These are phyloP conservation scores for Pissodes strobi DNA, from an alignment of 1,140 invertebrate genomes.

Conservation along the genomic window DNA sequence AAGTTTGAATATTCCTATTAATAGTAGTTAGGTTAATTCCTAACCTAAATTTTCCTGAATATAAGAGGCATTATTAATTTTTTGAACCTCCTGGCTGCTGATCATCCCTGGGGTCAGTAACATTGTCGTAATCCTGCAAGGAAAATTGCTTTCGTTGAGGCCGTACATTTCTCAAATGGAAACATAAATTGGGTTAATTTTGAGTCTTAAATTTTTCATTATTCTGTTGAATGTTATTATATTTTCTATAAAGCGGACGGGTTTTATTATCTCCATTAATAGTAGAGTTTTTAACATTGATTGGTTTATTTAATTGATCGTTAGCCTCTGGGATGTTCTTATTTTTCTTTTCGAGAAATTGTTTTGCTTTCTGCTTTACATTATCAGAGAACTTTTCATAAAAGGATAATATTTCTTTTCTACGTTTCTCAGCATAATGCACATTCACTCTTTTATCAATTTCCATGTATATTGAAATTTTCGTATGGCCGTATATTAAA, in stretches of 20 bases:
- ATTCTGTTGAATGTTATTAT: not conserved
- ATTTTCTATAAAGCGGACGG: not conserved
- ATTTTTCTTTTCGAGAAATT: not conserved
- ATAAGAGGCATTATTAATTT: slow-evolving; percentile 3
- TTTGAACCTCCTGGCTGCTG: slow-evolving; percentile 3
- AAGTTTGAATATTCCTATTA: not conserved
- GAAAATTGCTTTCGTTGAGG: not conserved
- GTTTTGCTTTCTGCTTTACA: not conserved
- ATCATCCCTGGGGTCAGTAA: no score
- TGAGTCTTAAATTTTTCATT: not conserved
- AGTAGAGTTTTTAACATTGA: not conserved
- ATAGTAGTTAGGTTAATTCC: not conserved
- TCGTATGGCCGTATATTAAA: not conserved
- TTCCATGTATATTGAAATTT: not conserved
- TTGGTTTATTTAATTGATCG: not conserved
- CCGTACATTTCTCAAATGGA: no score
- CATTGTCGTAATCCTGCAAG: no score
- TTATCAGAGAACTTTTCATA: not conserved
- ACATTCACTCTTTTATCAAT: not conserved
- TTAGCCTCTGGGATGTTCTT: not conserved
- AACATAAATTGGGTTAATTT: not conserved
- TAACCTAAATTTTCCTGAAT: not conserved
- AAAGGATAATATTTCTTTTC: no score
- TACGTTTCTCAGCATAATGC: not conserved
- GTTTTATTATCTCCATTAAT: not conserved